Evolutionary conservation across 23 tunicate genomes (phyloP), one percentile per base, ranked within the genome.

Genomic region (Styela clava): DNA sequence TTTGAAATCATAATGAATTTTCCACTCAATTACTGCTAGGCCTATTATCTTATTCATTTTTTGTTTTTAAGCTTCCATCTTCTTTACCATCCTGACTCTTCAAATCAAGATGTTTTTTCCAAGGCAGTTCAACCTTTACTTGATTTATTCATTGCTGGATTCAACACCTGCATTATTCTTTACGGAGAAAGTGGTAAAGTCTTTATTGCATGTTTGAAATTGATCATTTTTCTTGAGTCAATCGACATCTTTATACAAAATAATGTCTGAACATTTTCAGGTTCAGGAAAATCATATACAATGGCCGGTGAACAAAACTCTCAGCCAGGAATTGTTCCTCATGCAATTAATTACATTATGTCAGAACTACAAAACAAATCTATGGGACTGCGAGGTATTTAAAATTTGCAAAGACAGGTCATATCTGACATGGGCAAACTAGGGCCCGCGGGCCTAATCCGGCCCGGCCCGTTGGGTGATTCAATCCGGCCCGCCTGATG

Each of bases 111-210:
- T 69, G 67, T 93, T 18, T 93, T 93, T 51, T 24, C 83, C 2
- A 93, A 93, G 81, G 86, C 98, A 20, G 98, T 93, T 27, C 98
- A 93, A 61, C 98, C 98, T 27, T 81, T 93, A 3, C 83, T 93
- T 2, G 98, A 93, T 62, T 71, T 93, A 25, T 93, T 93, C 77
- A 76, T 93, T 74, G 98, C 98, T 74, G 98, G 98, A 5, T 93
- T 93, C 77, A 93, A 93, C 87, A 93, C 98, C 22, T 87, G 89
- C 61, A 78, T 93, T 26, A 81, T 93, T 32, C 69, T 93, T 26
- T 93, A 93, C 74, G 98, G 98, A 69, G 93, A 93, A 84, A 93
- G 98, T 88, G 93, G 98, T 93, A 77, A 61, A 84, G 36, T 37
- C 20, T 27, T 63, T 25, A 21, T 79, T 34, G 2, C 18, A 20